These are phyloP conservation scores for Stenodera caucasica DNA, from an alignment of 2,888 invertebrate species.

Conservation along the genomic window DNA sequence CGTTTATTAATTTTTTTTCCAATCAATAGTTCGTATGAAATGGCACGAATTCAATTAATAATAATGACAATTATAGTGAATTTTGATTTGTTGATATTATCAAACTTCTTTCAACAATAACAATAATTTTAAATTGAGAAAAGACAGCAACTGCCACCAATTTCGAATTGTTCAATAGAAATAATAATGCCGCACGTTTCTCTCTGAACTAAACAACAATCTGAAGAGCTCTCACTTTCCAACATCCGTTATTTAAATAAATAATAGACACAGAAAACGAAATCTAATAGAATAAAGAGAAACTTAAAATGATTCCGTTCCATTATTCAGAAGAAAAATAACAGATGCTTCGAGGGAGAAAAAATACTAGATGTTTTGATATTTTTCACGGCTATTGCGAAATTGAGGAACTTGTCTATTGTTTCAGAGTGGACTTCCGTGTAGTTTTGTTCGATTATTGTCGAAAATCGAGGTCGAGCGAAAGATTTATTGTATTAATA, in stretches of 20 bases:
- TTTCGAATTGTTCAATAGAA: background rate
- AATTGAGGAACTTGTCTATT: too few species aligned
- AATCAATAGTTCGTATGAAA: too few species aligned
- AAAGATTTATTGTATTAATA: too few species aligned
- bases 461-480: background rate
- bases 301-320: background rate
- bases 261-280: background rate
- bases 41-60: constrained; percentile 1
- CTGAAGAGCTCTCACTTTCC: constrained; percentile 2
- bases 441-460: background rate
- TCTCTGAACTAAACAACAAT: background rate
- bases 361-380: too few species aligned
- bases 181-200: background rate
- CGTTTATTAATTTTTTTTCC: too few species aligned
- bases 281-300: constrained; percentile 5
- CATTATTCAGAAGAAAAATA: background rate
- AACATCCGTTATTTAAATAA: constrained; percentile 5
- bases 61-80: too few species aligned
- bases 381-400: too few species aligned
- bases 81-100: too few species aligned
- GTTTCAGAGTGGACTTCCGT: too few species aligned
- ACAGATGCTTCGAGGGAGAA: background rate
- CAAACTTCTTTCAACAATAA: background rate
- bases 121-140: too few species aligned
- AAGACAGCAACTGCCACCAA: constrained; percentile 1